Conservation (phyloP, 2,888 invertebrate species). For the Lacanobia oleracea region DNA sequence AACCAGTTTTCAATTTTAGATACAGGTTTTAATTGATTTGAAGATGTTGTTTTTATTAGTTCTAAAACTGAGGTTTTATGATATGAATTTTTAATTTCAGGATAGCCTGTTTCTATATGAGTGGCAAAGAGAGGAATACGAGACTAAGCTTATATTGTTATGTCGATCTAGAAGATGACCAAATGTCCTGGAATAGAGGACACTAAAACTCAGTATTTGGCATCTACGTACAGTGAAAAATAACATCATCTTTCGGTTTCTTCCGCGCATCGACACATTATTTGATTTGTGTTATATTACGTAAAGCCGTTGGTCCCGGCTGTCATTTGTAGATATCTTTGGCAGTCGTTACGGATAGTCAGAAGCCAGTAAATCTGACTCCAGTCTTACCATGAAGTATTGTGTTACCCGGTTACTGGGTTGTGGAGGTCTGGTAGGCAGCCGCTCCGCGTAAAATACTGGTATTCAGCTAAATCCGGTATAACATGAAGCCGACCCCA, state of each 20-base stretch:
- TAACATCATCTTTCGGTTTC: neutral
- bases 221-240: neutral
- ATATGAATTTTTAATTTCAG: neutral
- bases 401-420: too few relatives aligned
- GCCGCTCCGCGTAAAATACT: too few relatives aligned
- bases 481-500: too few relatives aligned
- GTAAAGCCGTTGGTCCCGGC: too few relatives aligned
- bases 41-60: neutral
- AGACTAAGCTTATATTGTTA: neutral
- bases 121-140: neutral
- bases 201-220: neutral
- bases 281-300: too few relatives aligned
- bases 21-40: neutral
- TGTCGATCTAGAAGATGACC: neutral
- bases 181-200: neutral
- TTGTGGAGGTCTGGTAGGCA: too few relatives aligned
- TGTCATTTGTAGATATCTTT: too few relatives aligned
- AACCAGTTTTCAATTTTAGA: slow-evolving; percentile 19
- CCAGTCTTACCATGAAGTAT: too few relatives aligned
- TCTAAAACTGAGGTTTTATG: neutral
- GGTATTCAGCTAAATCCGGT: too few relatives aligned
- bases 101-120: neutral
- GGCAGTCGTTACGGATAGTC: too few relatives aligned
- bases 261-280: neutral
- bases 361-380: too few relatives aligned